Percentiles rank a stretch among this genome's conserved stretches.
Conservation (phyloP, 2,113 vertebrate species). For the Seriola aureovittata region DNA sequence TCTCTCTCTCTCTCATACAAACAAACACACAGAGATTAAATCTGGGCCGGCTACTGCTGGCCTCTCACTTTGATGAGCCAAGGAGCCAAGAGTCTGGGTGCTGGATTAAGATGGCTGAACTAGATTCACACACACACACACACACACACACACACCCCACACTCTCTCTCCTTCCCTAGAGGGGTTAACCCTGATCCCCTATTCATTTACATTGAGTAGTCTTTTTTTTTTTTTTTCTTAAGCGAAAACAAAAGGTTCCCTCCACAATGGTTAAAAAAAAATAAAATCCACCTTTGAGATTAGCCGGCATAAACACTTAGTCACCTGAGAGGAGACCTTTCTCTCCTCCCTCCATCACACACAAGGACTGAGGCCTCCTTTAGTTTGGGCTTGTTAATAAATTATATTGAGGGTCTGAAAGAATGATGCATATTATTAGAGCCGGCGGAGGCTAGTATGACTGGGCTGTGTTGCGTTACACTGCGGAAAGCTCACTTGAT, state of each 20-base stretch:
- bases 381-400: constrained; percentile 70
- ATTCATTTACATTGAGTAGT: constrained; percentile 81
- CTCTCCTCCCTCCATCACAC: constrained; percentile 53
- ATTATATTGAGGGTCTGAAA: constrained; percentile 69
- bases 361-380: constrained; percentile 39
- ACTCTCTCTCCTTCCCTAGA: constrained; percentile 42
- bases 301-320: constrained; percentile 71
- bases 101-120: constrained; percentile 83
- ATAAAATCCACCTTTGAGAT: constrained; percentile 70
- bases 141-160: constrained; percentile 41
- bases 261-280: constrained; percentile 74
- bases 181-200: constrained; percentile 68
- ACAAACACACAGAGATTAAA: constrained; percentile 79
- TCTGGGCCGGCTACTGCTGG: constrained; percentile 74
- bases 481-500: constrained; percentile 43
- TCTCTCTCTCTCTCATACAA: constrained; percentile 43
- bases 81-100: constrained; percentile 83
- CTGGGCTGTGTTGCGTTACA: constrained; percentile 74
- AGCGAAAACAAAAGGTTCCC: constrained; percentile 71
- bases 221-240: constrained; percentile 55
- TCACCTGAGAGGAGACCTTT: constrained; percentile 73
- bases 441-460: constrained; percentile 60
- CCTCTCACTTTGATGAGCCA: constrained; percentile 82
- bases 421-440: constrained; percentile 65
- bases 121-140: constrained; percentile 67